These are phyloP conservation scores for Eupithecia subumbrata DNA, from an alignment of 2,888 invertebrate genomes.

Conservation along the genomic window DNA sequence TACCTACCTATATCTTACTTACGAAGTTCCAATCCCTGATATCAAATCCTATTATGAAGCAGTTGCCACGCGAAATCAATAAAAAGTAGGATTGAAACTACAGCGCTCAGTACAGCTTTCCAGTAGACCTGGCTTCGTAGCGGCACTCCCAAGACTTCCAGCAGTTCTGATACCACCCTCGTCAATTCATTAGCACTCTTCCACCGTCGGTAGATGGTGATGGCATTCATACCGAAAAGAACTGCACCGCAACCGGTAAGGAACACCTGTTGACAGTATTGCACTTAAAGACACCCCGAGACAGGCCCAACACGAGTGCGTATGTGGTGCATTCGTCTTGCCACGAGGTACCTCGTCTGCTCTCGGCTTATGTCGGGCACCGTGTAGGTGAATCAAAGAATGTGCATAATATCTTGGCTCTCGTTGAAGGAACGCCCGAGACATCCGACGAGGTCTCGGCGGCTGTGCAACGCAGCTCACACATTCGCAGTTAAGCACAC, in stretches of 20 bases:
- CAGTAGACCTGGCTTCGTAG: slow-evolving; percentile 57
- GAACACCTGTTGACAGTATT: slow-evolving; percentile 53
- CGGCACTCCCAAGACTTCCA: slow-evolving; percentile 58
- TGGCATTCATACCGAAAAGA: slow-evolving; percentile 59
- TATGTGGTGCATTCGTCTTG: background rate
- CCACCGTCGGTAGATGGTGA: slow-evolving; percentile 62
- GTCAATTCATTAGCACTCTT: slow-evolving; percentile 56
- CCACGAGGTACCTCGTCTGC: background rate
- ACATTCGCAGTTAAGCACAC: background rate
- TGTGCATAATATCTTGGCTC: too few relatives aligned
- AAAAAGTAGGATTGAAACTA: slow-evolving; percentile 48
- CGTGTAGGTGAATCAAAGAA: too few relatives aligned
- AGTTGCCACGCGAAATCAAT: slow-evolving; percentile 44
- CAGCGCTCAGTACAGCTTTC: slow-evolving; percentile 56
- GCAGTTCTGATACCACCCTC: slow-evolving; percentile 61
- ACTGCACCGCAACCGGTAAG: slow-evolving; percentile 57
- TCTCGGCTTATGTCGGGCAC: too few relatives aligned
- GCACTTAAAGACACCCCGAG: background rate
- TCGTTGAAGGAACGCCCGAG: background rate
- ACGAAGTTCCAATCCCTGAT: background rate
- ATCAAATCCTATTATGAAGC: background rate
- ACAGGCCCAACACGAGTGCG: background rate
- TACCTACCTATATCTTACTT: background rate
- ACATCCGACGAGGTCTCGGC: background rate
- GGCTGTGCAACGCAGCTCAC: background rate